Base-by-base conservation (phyloP, 2,888 invertebrate species). In the Rhimphoctona megacephalus region DNA sequence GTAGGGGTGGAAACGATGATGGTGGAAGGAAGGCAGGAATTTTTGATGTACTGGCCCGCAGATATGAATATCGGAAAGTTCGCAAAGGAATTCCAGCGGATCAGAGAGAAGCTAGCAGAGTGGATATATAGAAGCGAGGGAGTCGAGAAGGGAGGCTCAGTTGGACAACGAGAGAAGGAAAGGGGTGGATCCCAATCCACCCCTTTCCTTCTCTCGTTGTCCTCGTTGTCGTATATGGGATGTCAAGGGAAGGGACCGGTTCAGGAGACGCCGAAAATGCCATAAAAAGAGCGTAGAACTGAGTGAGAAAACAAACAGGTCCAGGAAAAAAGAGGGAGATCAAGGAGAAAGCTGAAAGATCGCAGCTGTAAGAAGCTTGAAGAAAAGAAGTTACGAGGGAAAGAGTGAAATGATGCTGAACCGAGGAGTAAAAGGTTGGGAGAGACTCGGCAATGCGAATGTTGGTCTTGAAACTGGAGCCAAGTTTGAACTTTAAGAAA, bases 31-130 rank as follows among this genome's bases (percentile, higher is more conserved):
- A 92, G 93, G 89, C 91, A 92, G 93, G 93, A 93, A 93, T 94
- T 94, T 94, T 93, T 93, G 92, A 93, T 93, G 93, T 92, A 93
- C 92, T 92, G 92, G 92, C 91, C 89, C 90, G 91, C 91, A 91
- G 92, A 93, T 93, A 94, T 94, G 93, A 93, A 94, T 93, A 94
- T 93, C 93, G 93, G 92, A 92, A 93, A 93, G 92, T 94, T 93
- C 91, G 92, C 92, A 92, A 93, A 93, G 93, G 93, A 92, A 94
- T 94, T 93, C 92, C 92, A 85, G 81, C 86, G 91, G 91, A 91
- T 92, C 91, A 91, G 83, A 84, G 85, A 80, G 85, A n/a, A 67
- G 77, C 67, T 69, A 78, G 89, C 66, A 80, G 85, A 78, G 81
- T 78, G 80, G 85, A 77, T 77, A 77, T 66, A 70, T 78, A 43